Percentiles rank a stretch among this genome's conserved stretches.
Evolutionary conservation across 1,140 invertebrate genomes (phyloP).

Genomic region (Lanistes nyassanus): DNA sequence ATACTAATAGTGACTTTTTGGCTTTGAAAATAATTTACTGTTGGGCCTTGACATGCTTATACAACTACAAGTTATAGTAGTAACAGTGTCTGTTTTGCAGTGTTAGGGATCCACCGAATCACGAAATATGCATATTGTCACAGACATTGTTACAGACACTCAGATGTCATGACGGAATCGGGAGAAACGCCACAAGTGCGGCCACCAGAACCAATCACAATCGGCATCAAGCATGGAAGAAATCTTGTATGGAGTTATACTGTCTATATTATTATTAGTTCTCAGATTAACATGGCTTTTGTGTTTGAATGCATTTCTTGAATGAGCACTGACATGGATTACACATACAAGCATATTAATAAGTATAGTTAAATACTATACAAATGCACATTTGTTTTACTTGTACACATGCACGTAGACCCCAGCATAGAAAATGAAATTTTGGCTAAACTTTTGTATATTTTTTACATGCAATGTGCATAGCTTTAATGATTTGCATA

Average conservation of each 20-base stretch:
- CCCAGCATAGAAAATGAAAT: neutral
- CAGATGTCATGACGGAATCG: slow-evolving; percentile 42
- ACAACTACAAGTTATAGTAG: neutral
- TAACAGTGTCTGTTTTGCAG: neutral
- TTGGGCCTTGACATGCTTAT: neutral
- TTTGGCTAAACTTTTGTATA: neutral
- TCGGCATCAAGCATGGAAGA: slow-evolving; percentile 54
- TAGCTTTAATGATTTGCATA: neutral
- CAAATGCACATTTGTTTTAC: slow-evolving; percentile 4
- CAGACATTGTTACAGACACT: neutral
- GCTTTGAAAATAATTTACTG: neutral
- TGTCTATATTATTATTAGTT: slow-evolving; percentile 4
- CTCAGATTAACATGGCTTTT: slow-evolving; percentile 2
- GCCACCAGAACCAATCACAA: slow-evolving; percentile 57
- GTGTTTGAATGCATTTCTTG: slow-evolving; percentile 2
- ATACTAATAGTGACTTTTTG: neutral
- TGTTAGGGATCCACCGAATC: too few relatives aligned
- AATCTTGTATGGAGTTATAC: slow-evolving; percentile 52
- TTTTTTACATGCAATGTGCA: neutral
- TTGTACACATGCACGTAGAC: neutral
- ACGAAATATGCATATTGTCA: too few relatives aligned
- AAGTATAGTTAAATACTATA: neutral
- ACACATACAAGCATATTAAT: neutral
- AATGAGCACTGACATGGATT: neutral
- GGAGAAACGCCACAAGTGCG: slow-evolving; percentile 42